phyloP scores from a whole-genome alignment of 1,140 invertebrate genomes.

The Eumeta japonica region DNA sequence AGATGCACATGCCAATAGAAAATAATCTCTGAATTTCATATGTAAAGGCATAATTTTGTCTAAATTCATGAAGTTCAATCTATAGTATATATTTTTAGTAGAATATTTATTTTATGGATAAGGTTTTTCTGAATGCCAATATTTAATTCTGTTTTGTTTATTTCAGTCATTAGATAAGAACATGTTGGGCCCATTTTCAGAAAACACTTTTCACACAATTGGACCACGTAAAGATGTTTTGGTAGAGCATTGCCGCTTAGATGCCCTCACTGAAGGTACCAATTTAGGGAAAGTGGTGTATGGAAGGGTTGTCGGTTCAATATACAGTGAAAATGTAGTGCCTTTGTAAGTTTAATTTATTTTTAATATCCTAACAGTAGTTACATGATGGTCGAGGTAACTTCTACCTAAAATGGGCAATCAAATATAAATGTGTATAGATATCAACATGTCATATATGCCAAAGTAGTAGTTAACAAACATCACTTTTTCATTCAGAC shows the following conservation, averaged over 20 bases:
- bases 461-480: too few species aligned
- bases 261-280: constrained; percentile 25
- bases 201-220: constrained; percentile 21
- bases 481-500: too few species aligned
- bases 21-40: too few species aligned
- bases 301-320: constrained; percentile 79
- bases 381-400: too few species aligned
- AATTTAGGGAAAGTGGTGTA: constrained; percentile 67
- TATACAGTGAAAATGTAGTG: constrained; percentile 71
- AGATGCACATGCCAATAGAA: too few species aligned
- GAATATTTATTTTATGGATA: too few species aligned
- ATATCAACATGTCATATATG: too few species aligned
- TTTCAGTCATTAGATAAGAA: constrained; percentile 37
- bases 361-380: constrained; percentile 2
- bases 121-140: background rate
- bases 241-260: constrained; percentile 18
- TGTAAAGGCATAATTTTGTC: too few species aligned
- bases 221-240: constrained; percentile 21
- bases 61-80: too few species aligned
- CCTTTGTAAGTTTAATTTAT: constrained; percentile 61
- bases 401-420: too few species aligned
- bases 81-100: too few species aligned
- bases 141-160: background rate
- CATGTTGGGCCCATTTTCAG: constrained; percentile 30
- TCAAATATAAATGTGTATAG: too few species aligned